These are phyloP conservation scores for Chinchilla lanigera DNA, from an alignment of 2,113 vertebrate genomes.

Conservation along the genomic window DNA sequence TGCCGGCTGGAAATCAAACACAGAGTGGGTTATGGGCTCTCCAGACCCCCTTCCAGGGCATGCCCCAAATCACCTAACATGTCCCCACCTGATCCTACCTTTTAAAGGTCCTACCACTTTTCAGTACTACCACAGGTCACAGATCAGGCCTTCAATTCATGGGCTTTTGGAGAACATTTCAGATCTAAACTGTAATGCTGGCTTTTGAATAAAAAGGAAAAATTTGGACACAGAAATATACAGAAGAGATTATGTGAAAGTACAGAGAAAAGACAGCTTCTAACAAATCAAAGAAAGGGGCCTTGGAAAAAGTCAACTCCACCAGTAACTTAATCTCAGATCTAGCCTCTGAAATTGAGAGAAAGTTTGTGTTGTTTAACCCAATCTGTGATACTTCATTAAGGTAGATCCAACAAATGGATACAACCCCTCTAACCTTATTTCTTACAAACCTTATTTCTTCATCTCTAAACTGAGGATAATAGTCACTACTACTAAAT, in stretches of 20 bases:
- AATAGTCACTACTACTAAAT: not conserved
- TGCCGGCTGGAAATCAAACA: not conserved
- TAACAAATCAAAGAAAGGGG: not conserved
- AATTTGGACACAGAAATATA: not conserved
- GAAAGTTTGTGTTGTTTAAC: not conserved
- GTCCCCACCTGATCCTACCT: not conserved
- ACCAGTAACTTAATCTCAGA: not conserved
- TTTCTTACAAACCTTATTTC: not conserved
- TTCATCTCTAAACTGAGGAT: not conserved
- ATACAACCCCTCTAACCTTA: not conserved
- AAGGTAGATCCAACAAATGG: not conserved
- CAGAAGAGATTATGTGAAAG: not conserved
- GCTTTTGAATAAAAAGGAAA: not conserved
- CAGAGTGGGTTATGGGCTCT: not conserved
- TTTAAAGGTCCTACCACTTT: not conserved
- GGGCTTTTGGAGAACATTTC: not conserved
- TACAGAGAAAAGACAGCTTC: not conserved
- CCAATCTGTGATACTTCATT: not conserved
- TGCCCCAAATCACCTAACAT: too few relatives aligned
- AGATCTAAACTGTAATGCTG: not conserved
- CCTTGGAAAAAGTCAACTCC: not conserved
- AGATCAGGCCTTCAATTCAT: not conserved
- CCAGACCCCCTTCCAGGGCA: not conserved
- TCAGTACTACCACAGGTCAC: not conserved
- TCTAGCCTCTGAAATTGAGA: not conserved